Conservation (phyloP, 2,113 vertebrate species). For the Chaetorhynchus papuensis region DNA sequence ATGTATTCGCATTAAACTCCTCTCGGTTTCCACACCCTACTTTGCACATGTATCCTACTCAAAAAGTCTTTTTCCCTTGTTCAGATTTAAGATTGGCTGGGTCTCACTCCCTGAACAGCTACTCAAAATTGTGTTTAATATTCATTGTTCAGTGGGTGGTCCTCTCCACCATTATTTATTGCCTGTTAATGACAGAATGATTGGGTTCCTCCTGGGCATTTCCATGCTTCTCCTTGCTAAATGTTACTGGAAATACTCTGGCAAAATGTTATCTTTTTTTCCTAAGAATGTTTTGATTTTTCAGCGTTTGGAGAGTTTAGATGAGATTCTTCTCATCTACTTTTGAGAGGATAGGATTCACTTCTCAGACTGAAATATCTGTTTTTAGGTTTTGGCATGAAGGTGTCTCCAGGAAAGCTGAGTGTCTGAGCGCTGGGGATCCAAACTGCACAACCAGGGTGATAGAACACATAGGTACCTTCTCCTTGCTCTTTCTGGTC, state of each 20-base stretch:
- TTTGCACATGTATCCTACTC: background rate
- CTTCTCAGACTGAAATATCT: background rate
- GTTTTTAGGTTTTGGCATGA: background rate
- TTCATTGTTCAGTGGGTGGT: background rate
- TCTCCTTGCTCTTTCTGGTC: background rate
- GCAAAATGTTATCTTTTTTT: background rate
- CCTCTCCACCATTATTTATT: background rate
- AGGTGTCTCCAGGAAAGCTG: background rate
- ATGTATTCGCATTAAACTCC: background rate
- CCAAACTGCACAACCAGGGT: background rate
- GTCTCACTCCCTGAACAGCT: background rate
- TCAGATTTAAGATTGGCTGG: background rate
- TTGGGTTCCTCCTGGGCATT: conserved; percentile 14
- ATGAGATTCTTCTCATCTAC: background rate
- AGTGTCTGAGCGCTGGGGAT: background rate
- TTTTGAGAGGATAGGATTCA: background rate
- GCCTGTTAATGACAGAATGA: background rate
- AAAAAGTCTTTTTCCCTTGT: background rate
- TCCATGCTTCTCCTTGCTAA: background rate
- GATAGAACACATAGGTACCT: accelerated
- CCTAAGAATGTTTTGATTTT: background rate
- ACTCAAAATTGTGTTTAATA: background rate
- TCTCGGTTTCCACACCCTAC: background rate
- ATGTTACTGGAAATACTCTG: background rate
- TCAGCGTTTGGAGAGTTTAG: background rate